Evolutionary conservation across 2,888 invertebrate species (phyloP).

Genomic region (Shargacucullia verbasci): DNA sequence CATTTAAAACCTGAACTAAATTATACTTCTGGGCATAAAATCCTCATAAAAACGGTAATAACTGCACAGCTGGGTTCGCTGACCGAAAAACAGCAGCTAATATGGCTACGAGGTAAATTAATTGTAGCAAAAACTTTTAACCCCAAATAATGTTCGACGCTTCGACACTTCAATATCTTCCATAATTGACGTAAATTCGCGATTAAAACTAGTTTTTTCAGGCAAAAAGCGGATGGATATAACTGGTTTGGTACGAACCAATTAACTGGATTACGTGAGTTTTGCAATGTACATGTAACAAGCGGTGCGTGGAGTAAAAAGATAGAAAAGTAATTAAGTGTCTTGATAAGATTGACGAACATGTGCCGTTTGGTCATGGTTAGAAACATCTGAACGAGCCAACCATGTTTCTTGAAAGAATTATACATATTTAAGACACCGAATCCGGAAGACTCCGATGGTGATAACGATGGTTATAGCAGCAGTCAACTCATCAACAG

Average conservation of each 20-base stretch:
- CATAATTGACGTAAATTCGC: constrained; percentile 21
- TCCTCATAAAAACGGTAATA: constrained; percentile 40
- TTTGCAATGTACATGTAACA: constrained; percentile 52
- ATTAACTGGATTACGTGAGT: constrained; percentile 53
- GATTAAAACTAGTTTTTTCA: constrained; percentile 42
- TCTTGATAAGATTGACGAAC: constrained; percentile 18
- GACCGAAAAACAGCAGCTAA: constrained; percentile 45
- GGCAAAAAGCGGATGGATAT: constrained; percentile 38
- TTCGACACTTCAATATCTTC: constrained; percentile 20
- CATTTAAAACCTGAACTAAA: constrained; percentile 37
- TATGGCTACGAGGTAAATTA: constrained; percentile 32
- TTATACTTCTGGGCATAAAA: constrained; percentile 34
- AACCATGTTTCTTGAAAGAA: neutral
- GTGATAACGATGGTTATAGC: neutral
- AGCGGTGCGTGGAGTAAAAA: constrained; percentile 46
- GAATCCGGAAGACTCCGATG: neutral
- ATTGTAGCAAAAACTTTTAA: constrained; percentile 44
- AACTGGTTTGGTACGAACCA: constrained; percentile 42
- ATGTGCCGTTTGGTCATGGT: constrained; percentile 26
- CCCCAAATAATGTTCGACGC: constrained; percentile 24
- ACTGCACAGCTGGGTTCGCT: constrained; percentile 44
- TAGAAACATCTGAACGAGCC: constrained; percentile 7
- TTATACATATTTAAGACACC: neutral
- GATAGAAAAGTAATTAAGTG: constrained; percentile 41
- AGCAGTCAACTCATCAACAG: too few species aligned